phyloP scores from a whole-genome alignment of 1,140 invertebrate genomes.

The Heliconius hermathena region DNA sequence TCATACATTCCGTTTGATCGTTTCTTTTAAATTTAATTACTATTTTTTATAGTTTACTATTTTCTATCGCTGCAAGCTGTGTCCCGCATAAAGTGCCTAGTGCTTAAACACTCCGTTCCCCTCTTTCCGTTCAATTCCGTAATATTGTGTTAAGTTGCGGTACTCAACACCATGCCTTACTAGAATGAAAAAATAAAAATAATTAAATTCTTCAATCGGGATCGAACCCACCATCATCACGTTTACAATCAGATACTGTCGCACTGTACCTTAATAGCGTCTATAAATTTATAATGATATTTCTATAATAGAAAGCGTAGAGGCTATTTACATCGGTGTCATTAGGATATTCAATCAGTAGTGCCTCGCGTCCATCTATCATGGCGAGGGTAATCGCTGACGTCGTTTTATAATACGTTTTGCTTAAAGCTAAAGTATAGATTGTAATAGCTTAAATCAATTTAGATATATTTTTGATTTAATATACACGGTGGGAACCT shows the following conservation, averaged over 20 bases:
- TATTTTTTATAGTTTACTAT: too few species aligned
- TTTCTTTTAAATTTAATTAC: too few species aligned
- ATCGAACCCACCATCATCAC: neutral
- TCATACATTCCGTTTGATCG: too few species aligned
- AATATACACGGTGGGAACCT: neutral
- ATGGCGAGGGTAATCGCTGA: neutral
- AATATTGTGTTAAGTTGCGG: too few species aligned
- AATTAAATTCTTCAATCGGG: neutral
- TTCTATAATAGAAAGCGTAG: slow-evolving; percentile 20
- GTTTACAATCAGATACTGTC: neutral
- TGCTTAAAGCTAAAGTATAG: neutral
- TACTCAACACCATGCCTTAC: too few species aligned
- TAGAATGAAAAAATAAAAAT: neutral
- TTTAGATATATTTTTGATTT: neutral
- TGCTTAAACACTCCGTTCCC: neutral
- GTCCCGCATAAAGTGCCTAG: neutral
- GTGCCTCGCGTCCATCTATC: slow-evolving; percentile 19
- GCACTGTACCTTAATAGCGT: neutral
- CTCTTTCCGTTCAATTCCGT: too few species aligned
- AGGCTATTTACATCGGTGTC: slow-evolving; percentile 18
- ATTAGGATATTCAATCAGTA: slow-evolving; percentile 27
- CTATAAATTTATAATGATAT: neutral
- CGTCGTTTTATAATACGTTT: neutral
- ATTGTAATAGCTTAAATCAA: neutral
- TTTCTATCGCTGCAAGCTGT: too few species aligned